Evolutionary conservation across 1,140 invertebrate genomes (phyloP).

Genomic region (Maniola jurtina): DNA sequence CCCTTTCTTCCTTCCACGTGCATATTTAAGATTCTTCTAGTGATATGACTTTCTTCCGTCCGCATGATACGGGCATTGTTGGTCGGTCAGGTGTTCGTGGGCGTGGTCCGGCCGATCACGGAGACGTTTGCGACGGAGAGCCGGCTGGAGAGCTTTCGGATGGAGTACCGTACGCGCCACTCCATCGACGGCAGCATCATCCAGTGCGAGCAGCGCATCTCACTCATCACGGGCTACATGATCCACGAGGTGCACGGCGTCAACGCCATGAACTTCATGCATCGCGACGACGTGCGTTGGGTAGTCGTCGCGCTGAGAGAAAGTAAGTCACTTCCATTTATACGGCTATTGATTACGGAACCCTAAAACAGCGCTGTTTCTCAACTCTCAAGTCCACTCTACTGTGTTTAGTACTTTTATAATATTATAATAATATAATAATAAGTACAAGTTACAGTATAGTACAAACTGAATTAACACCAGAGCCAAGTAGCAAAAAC

Average conservation of each 20-base stretch:
- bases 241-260: slow-evolving; percentile 88
- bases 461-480: too few species aligned
- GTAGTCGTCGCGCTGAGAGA: slow-evolving; percentile 89
- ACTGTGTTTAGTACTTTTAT: too few species aligned
- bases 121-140: slow-evolving; percentile 84
- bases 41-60: neutral
- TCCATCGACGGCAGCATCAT: slow-evolving; percentile 90
- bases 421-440: too few species aligned
- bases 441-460: too few species aligned
- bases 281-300: slow-evolving; percentile 90
- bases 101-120: slow-evolving; percentile 82
- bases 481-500: too few species aligned
- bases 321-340: too few species aligned
- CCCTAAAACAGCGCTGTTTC: too few species aligned
- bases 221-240: slow-evolving; percentile 91
- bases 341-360: too few species aligned
- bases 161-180: slow-evolving; percentile 92
- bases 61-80: too few species aligned
- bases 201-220: slow-evolving; percentile 91
- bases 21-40: neutral
- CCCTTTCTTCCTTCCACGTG: too few species aligned
- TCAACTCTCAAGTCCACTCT: too few species aligned
- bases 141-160: slow-evolving; percentile 85
- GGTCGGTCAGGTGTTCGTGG: slow-evolving; percentile 85
- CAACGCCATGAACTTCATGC: slow-evolving; percentile 92